These are phyloP conservation scores for Serripes groenlandicus DNA, from an alignment of 2,888 invertebrate genomes.

Conservation along the genomic window DNA sequence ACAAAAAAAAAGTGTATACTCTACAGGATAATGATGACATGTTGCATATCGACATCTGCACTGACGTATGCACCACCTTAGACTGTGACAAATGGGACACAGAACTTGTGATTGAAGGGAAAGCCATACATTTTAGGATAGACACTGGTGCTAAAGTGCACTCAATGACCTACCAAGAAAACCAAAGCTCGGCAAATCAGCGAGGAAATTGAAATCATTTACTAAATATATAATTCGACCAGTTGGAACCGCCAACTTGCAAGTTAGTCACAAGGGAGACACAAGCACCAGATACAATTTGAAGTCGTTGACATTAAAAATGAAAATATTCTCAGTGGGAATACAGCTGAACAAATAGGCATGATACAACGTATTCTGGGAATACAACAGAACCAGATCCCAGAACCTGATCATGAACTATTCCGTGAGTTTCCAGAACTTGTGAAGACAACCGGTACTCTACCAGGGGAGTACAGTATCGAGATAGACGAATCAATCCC, in stretches of 20 bases:
- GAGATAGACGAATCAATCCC: conserved; percentile 12
- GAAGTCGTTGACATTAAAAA: conserved; percentile 37
- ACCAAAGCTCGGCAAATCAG: conserved; percentile 16
- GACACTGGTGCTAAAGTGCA: conserved; percentile 52
- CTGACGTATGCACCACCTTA: no score
- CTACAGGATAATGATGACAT: no score
- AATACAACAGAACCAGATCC: not conserved
- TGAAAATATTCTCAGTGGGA: conserved; percentile 34
- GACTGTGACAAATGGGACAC: no score
- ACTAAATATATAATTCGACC: conserved; percentile 42
- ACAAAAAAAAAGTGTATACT: no score
- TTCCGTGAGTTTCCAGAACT: not conserved
- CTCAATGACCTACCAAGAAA: conserved; percentile 15
- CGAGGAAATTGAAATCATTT: conserved; percentile 39
- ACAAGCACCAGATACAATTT: conserved; percentile 12
- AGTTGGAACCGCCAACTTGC: conserved; percentile 16
- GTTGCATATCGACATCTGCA: no score
- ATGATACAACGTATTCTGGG: conserved; percentile 19
- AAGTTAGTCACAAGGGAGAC: conserved; percentile 16
- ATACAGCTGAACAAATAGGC: conserved; percentile 36
- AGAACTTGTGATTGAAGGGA: no score
- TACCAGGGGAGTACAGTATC: conserved; percentile 9
- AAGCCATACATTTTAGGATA: conserved; percentile 43
- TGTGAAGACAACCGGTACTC: not conserved
- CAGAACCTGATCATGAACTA: conserved; percentile 1